Conservation (phyloP, 2,113 vertebrate species). For the Mystacornis crossleyi region DNA sequence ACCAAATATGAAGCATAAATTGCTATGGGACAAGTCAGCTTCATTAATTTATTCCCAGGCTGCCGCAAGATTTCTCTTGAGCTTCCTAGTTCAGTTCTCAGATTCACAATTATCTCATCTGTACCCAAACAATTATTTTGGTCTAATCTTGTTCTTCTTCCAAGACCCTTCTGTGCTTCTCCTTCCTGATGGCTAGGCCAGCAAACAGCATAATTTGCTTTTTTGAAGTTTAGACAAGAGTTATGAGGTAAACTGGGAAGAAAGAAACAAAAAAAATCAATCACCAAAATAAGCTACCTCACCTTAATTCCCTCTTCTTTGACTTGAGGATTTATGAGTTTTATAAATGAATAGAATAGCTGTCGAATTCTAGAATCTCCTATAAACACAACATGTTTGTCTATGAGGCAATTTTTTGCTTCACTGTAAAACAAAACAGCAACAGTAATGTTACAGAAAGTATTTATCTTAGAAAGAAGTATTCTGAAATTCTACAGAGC, state of each 20-base stretch:
- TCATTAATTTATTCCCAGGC: not conserved
- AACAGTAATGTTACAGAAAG: not conserved
- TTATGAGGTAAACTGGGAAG: not conserved
- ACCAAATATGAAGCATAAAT: not conserved
- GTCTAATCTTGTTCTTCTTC: not conserved
- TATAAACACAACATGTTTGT: conserved; percentile 88
- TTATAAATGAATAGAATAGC: conserved; percentile 92
- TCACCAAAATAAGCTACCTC: not conserved
- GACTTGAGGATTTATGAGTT: conserved; percentile 86
- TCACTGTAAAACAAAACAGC: conserved; percentile 84
- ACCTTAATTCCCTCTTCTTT: conserved; percentile 94
- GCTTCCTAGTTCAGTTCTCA: not conserved
- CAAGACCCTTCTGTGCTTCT: not conserved
- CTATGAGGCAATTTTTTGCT: conserved; percentile 88
- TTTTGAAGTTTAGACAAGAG: not conserved
- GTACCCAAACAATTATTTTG: not conserved
- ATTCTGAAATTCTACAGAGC: not conserved
- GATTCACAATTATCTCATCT: not conserved
- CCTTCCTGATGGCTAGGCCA: not conserved
- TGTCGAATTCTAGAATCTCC: conserved; percentile 97
- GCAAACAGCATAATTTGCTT: not conserved
- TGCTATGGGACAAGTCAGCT: not conserved
- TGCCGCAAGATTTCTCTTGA: not conserved
- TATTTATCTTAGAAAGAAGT: not conserved
- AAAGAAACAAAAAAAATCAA: not conserved